Evolutionary conservation across 2,888 invertebrate species (phyloP), one percentile per base, ranked within the genome.

Genomic region (Ophraella communa): DNA sequence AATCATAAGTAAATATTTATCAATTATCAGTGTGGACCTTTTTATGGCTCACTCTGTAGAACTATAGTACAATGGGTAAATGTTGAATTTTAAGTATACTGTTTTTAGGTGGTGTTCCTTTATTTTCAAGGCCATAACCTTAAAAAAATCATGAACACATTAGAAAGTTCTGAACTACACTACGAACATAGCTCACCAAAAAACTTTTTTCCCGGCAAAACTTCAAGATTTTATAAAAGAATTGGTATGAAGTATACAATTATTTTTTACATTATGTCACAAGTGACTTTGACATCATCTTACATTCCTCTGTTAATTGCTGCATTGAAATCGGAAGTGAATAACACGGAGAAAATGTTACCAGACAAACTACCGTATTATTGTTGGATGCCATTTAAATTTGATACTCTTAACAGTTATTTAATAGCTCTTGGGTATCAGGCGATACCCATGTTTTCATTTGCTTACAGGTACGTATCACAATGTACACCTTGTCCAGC

Each of bases 311-410:
- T 77, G 0, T 58, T 74, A 0, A 49, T 77, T 11, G 71, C 74
- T 8, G 71, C 74, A 2, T 7, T 69, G 10, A 60, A 56, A 30
- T 67, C 51, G 35, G 62, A 68, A 17, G 62, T 62, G 49, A 58
- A 20, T 17, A 67, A 69, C 47, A 45, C 64, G 17, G 67, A 65
- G 33, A 57, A 42, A 24, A 55, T 57, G 2, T 69, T 76, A 42
- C 68, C 69, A 3, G 67, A 71, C 23, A 68, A 59, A 42, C 64
- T 80, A 35, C 79, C 79, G 0, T 79, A 77, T 64, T 77, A 75
- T 47, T 76, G 76, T 63, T 79, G 79, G 79, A 79, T 80, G 71
- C 81, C 81, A 0, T 80, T 80, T 66, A 52, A 58, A n/a, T 75
- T 76, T 49, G 71, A 76, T 42, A 78, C 78, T 4, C 73, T 76